A percentile compares a stretch with the other conserved stretches of the same genome.
Evolutionary conservation across 2,888 invertebrate species (phyloP).

Genomic region (Petrolisthes manimaculis): DNA sequence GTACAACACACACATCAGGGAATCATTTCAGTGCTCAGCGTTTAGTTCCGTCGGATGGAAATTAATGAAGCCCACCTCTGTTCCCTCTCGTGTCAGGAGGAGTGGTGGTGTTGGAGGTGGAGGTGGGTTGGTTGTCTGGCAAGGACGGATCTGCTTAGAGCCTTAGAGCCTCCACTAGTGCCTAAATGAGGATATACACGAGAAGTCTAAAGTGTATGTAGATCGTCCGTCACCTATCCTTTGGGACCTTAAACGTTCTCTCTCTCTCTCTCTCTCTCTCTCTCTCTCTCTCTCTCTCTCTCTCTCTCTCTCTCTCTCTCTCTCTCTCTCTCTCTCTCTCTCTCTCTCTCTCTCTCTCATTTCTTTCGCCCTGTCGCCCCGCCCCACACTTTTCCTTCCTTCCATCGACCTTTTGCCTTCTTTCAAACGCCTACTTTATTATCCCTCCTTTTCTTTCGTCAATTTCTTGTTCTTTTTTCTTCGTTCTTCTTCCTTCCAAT

Average conservation of each 20-base stretch:
- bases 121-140: too few species aligned
- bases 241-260: not conserved
- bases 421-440: not conserved
- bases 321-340: conserved; percentile 1
- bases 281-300: not conserved
- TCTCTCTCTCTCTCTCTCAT: not conserved
- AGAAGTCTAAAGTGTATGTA: too few species aligned
- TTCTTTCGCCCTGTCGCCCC: not conserved
- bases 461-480: not conserved
- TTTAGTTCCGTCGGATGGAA: too few species aligned
- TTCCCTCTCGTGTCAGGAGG: too few species aligned
- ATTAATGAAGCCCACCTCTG: too few species aligned
- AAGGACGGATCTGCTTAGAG: too few species aligned
- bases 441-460: not conserved
- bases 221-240: too few species aligned
- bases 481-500: not conserved
- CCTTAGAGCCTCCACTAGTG: too few species aligned
- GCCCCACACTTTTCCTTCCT: not conserved
- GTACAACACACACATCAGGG: too few species aligned
- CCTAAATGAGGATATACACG: too few species aligned
- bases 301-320: conserved; percentile 1
- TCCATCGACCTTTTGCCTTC: not conserved
- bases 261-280: conserved; percentile 1
- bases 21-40: too few species aligned
- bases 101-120: too few species aligned